phyloP scores from a whole-genome alignment of 2,888 invertebrate genomes.

The Drosophila maculinotata region DNA sequence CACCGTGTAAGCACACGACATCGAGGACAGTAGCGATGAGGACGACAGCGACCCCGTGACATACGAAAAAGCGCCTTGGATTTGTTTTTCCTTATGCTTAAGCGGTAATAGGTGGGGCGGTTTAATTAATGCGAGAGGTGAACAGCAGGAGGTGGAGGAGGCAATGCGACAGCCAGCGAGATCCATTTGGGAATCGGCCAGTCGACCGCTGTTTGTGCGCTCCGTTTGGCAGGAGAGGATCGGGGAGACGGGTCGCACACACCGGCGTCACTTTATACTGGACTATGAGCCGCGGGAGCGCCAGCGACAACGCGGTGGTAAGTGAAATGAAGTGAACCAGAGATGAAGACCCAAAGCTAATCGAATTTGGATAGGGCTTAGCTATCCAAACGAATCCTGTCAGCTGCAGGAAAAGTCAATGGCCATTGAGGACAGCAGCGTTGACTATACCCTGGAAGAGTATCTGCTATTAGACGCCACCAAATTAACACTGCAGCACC shows the following conservation, averaged over 20 bases:
- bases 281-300: constrained; percentile 81
- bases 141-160: neutral
- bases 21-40: constrained; percentile 35
- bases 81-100: constrained; percentile 40
- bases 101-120: constrained; percentile 32
- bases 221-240: constrained; percentile 88
- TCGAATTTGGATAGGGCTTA: constrained; percentile 22
- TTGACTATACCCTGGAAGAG: constrained; percentile 60
- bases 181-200: constrained; percentile 88
- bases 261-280: constrained; percentile 83
- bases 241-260: constrained; percentile 86
- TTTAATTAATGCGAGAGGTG: constrained; percentile 51
- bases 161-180: constrained; percentile 83
- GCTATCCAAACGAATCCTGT: constrained; percentile 46
- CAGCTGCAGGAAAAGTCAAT: constrained; percentile 48
- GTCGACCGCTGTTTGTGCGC: constrained; percentile 87
- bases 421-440: constrained; percentile 33
- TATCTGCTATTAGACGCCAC: constrained; percentile 65
- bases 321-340: neutral
- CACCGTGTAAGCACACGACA: constrained; percentile 54
- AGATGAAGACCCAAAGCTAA: neutral
- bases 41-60: constrained; percentile 30
- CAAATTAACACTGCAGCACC: constrained; percentile 65
- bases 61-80: constrained; percentile 17
- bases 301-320: constrained; percentile 52